phyloP scores from a whole-genome alignment of 2,888 invertebrate species.

The Rhingia campestris region DNA sequence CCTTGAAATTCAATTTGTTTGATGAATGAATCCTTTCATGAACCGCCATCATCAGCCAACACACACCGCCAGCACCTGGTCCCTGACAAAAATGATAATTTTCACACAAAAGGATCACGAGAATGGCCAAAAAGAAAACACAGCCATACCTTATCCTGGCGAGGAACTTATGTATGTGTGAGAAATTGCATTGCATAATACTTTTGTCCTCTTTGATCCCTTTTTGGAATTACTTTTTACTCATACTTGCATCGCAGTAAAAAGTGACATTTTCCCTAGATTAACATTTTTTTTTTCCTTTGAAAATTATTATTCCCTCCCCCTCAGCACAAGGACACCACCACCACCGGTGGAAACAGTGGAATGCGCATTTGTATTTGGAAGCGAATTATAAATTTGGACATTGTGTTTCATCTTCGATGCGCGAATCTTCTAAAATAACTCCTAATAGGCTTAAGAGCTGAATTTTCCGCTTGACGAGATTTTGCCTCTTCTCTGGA shows the following conservation, averaged over 20 bases:
- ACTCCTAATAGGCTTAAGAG: constrained; percentile 69
- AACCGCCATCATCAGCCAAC: neutral
- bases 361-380: constrained; percentile 33
- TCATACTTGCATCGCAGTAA: constrained; percentile 37
- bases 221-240: constrained; percentile 34
- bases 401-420: constrained; percentile 46
- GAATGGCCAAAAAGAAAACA: neutral
- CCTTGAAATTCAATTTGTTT: constrained; percentile 52
- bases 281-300: constrained; percentile 44
- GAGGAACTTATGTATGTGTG: neutral
- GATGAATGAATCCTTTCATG: constrained; percentile 55
- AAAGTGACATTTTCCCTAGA: constrained; percentile 50
- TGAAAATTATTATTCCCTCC: neutral
- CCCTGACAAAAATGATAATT: neutral
- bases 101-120: constrained; percentile 18
- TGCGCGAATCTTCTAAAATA: constrained; percentile 63
- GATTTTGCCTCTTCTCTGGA: constrained; percentile 26
- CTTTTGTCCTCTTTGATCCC: neutral
- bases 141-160: neutral
- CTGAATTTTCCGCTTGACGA: constrained; percentile 55
- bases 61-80: neutral
- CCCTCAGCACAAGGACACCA: too few relatives aligned
- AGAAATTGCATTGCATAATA: constrained; percentile 23
- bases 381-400: constrained; percentile 48
- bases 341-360: neutral